Evolutionary conservation across 2,888 invertebrate species (phyloP).

Genomic region (Pocota personata): DNA sequence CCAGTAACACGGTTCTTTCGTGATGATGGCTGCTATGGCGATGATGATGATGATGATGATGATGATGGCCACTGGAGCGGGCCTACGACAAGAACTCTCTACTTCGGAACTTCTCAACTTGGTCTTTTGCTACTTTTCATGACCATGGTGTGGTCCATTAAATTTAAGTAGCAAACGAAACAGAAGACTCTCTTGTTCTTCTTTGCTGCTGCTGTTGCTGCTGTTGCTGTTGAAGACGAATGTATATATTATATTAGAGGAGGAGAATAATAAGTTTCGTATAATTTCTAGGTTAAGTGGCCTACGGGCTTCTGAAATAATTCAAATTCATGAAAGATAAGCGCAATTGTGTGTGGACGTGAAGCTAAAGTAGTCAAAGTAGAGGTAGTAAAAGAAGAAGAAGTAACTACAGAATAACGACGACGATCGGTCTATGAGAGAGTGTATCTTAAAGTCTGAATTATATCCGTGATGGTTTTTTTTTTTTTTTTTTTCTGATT

Average conservation of each 20-base stretch:
- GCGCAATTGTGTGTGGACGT: conserved; percentile 64
- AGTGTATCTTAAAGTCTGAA: conserved; percentile 48
- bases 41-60: conserved; percentile 10
- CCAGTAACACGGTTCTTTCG: conserved; percentile 55
- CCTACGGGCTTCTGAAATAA: conserved; percentile 73
- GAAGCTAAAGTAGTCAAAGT: conserved; percentile 18
- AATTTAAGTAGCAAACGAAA: conserved; percentile 70
- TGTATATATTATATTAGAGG: conserved; percentile 55
- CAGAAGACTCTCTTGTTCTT: conserved; percentile 47
- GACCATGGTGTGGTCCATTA: conserved; percentile 69
- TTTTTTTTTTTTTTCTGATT: neutral
- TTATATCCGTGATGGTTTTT: conserved; percentile 44
- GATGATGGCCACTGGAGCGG: conserved; percentile 57
- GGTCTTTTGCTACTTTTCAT: conserved; percentile 36
- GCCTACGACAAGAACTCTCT: conserved; percentile 55
- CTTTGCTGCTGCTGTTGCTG: neutral
- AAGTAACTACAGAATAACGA: neutral
- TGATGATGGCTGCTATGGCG: conserved; percentile 40
- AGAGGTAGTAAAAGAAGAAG: neutral
- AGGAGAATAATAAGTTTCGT: conserved; percentile 69
- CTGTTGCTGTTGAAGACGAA: conserved; percentile 15
- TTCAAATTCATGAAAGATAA: conserved; percentile 73
- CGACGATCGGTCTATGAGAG: conserved; percentile 9
- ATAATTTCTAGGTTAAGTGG: conserved; percentile 74
- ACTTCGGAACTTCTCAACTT: conserved; percentile 17